Evolutionary conservation across 2,888 invertebrate genomes (phyloP).

Genomic region (Malthinus flaveolus): DNA sequence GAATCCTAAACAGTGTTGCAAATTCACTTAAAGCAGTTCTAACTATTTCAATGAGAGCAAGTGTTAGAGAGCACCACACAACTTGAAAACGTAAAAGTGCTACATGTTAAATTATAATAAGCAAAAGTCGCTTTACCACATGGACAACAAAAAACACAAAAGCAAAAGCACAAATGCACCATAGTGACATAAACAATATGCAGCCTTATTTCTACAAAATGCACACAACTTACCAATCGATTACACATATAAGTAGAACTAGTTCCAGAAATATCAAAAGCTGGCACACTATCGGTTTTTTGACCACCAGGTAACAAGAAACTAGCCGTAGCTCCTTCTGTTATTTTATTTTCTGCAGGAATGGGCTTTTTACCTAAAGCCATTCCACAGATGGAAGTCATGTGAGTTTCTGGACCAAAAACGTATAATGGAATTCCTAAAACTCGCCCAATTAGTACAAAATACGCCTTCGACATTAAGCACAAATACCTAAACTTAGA

Average conservation of each 20-base stretch:
- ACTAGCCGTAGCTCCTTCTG: conserved; percentile 84
- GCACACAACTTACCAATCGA: conserved; percentile 13
- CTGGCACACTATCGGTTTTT: conserved; percentile 19
- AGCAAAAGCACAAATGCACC: conserved; percentile 7
- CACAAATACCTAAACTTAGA: conserved; percentile 64
- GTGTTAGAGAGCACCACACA: conserved; percentile 9
- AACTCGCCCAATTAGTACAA: conserved; percentile 52
- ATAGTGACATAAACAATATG: background rate
- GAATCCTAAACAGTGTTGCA: conserved; percentile 43
- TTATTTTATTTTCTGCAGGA: conserved; percentile 64
- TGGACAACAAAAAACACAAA: background rate
- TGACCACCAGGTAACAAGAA: conserved; percentile 79
- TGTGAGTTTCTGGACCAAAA: conserved; percentile 98
- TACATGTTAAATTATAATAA: conserved; percentile 11
- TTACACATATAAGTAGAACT: conserved; percentile 17
- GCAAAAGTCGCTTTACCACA: conserved; percentile 5
- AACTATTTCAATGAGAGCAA: conserved; percentile 24
- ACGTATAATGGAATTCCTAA: conserved; percentile 92
- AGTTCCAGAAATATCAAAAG: conserved; percentile 21
- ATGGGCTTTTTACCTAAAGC: conserved; percentile 89
- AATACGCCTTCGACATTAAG: background rate
- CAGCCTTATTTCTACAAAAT: background rate
- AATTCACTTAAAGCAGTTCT: conserved; percentile 27
- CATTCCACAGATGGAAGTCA: conserved; percentile 99
- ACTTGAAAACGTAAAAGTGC: conserved; percentile 9